phyloP scores from a whole-genome alignment of 2,797 vertebrate genomes.

The Chaenodraco wilsoni region DNA sequence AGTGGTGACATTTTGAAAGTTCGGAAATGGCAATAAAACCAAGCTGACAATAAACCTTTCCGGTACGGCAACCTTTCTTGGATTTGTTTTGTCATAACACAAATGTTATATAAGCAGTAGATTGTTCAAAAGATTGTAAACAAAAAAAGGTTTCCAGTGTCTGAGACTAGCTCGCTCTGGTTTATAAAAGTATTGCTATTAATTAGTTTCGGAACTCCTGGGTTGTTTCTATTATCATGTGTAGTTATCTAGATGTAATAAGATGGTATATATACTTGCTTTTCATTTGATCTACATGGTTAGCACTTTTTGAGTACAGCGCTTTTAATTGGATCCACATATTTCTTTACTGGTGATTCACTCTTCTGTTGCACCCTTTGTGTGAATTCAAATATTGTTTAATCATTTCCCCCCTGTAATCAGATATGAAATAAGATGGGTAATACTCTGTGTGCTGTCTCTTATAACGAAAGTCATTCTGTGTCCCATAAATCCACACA shows the following conservation, averaged over 20 bases:
- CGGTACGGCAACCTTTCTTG: not conserved
- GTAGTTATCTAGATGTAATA: not conserved
- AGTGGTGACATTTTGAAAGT: not conserved
- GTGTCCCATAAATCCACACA: constrained; percentile 12
- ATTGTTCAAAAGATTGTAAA: not conserved
- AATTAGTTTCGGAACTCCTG: not conserved
- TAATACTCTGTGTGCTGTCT: not conserved
- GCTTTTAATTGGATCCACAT: not conserved
- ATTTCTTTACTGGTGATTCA: not conserved
- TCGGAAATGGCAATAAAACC: not conserved
- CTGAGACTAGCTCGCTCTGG: not conserved
- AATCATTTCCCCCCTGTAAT: not conserved
- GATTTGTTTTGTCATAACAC: not conserved
- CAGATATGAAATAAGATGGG: not conserved
- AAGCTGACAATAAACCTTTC: not conserved
- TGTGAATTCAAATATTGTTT: not conserved
- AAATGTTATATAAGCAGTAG: not conserved
- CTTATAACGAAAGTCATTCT: constrained; percentile 9
- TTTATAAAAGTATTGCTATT: not conserved
- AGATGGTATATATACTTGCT: not conserved
- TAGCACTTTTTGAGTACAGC: not conserved
- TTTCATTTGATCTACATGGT: not conserved
- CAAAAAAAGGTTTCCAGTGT: not conserved
- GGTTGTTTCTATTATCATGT: not conserved
- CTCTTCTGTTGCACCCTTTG: not conserved